Percentiles rank a stretch among this genome's conserved stretches.
Evolutionary conservation across 2,797 vertebrate species (phyloP).

Genomic region (Rallus crepitans): DNA sequence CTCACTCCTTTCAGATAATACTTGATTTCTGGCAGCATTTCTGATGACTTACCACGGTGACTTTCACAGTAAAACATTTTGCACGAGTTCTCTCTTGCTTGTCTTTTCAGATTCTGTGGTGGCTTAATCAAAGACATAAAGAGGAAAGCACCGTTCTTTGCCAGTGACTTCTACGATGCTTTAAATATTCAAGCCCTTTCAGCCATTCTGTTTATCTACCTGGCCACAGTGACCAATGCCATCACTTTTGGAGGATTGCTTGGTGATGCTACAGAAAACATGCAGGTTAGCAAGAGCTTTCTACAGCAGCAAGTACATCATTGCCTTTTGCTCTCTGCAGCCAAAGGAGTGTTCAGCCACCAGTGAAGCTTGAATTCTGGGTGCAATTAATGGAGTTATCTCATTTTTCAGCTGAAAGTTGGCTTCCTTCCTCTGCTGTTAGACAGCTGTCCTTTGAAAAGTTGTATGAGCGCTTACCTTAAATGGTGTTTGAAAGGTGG

Average conservation of each 20-base stretch:
- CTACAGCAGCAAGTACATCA: not conserved
- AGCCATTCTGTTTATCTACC: constrained; percentile 95
- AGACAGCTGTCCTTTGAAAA: constrained; percentile 38
- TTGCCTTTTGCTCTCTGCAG: not conserved
- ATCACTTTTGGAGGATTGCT: constrained; percentile 98
- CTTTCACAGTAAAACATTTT: not conserved
- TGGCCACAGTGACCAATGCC: constrained; percentile 97
- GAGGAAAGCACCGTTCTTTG: constrained; percentile 93
- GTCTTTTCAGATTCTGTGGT: constrained; percentile 89
- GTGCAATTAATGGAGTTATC: not conserved
- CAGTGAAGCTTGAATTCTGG: not conserved
- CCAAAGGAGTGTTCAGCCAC: not conserved
- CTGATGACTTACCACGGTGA: not conserved
- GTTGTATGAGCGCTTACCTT: constrained; percentile 46
- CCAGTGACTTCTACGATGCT: constrained; percentile 94
- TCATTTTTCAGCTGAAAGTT: constrained; percentile 35
- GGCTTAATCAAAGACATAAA: constrained; percentile 95
- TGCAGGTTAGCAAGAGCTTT: constrained; percentile 89
- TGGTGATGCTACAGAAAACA: constrained; percentile 97
- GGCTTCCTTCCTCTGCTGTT: constrained; percentile 52
- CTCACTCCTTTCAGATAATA: not conserved
- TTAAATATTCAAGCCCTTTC: constrained; percentile 95
- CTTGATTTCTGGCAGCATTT: not conserved
- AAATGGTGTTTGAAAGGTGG: constrained; percentile 62
- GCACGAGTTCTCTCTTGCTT: not conserved